These are phyloP conservation scores for Melanophora roralis DNA, from an alignment of 2,888 invertebrate species.

Conservation along the genomic window DNA sequence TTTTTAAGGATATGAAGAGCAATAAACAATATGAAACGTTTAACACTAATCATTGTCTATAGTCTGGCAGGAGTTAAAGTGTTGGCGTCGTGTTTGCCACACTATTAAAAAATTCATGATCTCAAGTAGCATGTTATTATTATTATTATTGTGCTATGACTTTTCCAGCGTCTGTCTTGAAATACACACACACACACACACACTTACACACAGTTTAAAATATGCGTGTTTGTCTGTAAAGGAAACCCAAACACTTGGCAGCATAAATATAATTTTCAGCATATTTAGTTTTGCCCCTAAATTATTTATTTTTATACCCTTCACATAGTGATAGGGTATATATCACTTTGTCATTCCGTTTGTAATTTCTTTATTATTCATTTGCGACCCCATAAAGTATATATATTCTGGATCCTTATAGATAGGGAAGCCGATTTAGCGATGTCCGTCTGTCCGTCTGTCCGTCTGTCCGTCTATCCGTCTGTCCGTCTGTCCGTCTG, in stretches of 20 bases:
- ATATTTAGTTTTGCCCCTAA: constrained; percentile 55
- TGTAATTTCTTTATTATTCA: too few relatives aligned
- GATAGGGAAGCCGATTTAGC: too few relatives aligned
- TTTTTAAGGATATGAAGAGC: too few relatives aligned
- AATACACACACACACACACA: too few relatives aligned
- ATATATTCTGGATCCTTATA: too few relatives aligned
- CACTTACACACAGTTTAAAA: background rate
- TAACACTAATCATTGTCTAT: constrained; percentile 60
- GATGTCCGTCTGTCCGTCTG: too few relatives aligned
- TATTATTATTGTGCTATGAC: constrained; percentile 23
- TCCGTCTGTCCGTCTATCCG: too few relatives aligned
- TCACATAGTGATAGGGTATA: too few relatives aligned
- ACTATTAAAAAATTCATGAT: constrained; percentile 72
- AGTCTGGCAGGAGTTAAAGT: constrained; percentile 41
- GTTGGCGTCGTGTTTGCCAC: constrained; percentile 53
- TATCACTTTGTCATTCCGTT: too few relatives aligned
- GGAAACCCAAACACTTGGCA: constrained; percentile 37
- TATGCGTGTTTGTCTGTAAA: background rate
- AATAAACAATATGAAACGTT: constrained; percentile 42
- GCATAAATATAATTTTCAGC: constrained; percentile 52
- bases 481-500: constrained; percentile 1
- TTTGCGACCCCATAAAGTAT: too few relatives aligned
- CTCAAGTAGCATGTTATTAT: constrained; percentile 67
- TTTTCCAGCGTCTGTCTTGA: constrained; percentile 20
- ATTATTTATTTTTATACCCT: too few relatives aligned